A percentile compares a stretch with the other conserved stretches of the same genome.
These are phyloP conservation scores for Magallana nippona DNA, from an alignment of 2,888 invertebrate species.

Conservation along the genomic window DNA sequence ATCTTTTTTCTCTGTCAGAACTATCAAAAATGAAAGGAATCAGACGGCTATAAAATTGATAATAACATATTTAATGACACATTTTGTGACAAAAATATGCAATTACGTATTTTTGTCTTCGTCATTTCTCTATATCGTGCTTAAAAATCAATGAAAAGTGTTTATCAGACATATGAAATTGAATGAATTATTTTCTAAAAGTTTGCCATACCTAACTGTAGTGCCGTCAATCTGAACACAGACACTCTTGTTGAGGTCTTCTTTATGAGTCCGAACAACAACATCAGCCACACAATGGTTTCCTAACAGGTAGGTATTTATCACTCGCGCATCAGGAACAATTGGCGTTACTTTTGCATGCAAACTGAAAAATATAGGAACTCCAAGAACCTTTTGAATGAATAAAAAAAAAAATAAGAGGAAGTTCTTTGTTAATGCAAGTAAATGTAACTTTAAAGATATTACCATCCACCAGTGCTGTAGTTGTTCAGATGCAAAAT, in stretches of 20 bases:
- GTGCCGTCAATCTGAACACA: conserved; percentile 22
- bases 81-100: background rate
- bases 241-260: conserved; percentile 4
- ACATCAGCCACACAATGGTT: conserved; percentile 25
- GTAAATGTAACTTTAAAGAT: no score
- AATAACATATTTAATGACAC: no score
- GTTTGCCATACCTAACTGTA: background rate
- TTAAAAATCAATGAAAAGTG: background rate
- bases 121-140: background rate
- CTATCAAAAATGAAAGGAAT: background rate
- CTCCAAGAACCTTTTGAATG: no score
- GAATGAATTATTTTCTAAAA: background rate
- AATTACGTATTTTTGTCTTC: background rate
- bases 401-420: no score
- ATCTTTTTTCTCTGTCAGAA: conserved; percentile 19
- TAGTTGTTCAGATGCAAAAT: conserved; percentile 28
- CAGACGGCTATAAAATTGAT: background rate
- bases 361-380: background rate
- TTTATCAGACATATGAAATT: background rate
- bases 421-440: no score
- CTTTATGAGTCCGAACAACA: background rate
- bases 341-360: background rate
- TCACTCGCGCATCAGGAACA: background rate
- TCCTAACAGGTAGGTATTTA: background rate
- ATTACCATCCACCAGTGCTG: conserved; percentile 22